These are phyloP conservation scores for Mormyrus hasselquistii DNA, from an alignment of 2,797 vertebrate genomes.

Conservation along the genomic window DNA sequence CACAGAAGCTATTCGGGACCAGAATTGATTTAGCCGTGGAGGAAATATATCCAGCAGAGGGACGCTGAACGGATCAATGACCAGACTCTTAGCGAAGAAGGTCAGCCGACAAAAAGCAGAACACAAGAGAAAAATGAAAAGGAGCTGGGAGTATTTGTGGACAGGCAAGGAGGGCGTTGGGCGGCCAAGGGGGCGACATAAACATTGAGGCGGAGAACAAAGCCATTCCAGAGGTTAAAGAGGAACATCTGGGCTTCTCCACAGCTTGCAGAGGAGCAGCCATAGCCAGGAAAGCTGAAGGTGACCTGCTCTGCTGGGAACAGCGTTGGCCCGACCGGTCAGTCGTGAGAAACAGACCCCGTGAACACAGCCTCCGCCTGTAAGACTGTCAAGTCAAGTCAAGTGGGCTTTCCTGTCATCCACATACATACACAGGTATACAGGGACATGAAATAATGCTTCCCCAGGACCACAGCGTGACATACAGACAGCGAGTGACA, in stretches of 20 bases:
- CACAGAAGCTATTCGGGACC: neutral
- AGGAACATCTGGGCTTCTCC: neutral
- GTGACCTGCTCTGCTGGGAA: neutral
- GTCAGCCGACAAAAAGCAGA: neutral
- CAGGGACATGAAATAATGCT: neutral
- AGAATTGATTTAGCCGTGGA: neutral
- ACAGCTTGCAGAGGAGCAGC: neutral
- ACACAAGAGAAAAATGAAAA: neutral
- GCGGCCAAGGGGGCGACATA: neutral
- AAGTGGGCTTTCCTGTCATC: neutral
- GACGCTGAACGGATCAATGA: neutral
- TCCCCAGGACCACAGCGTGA: neutral
- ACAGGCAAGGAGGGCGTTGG: neutral
- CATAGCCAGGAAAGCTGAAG: neutral
- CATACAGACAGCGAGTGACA: neutral
- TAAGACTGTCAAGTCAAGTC: neutral
- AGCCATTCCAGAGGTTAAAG: neutral
- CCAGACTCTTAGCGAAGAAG: neutral
- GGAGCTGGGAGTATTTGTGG: neutral
- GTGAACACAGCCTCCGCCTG: neutral
- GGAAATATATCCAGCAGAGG: neutral
- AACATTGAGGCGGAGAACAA: neutral
- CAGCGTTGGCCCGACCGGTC: neutral
- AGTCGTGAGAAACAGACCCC: neutral
- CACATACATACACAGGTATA: neutral